These are phyloP conservation scores for Vulpes ferrilata DNA, from an alignment of 2,113 vertebrate genomes.

Conservation along the genomic window DNA sequence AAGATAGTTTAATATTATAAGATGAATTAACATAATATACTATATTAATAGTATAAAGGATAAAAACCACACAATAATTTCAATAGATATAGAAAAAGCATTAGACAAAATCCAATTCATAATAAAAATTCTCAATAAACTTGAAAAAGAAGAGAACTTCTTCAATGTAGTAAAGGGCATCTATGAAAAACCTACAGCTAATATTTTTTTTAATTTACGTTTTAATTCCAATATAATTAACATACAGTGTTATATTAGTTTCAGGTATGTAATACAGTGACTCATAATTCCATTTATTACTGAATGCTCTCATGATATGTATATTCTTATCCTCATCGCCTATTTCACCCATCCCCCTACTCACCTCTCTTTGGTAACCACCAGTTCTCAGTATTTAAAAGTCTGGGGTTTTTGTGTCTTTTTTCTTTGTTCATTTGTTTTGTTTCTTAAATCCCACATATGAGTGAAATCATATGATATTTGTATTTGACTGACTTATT, in stretches of 20 bases:
- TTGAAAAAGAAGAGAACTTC: background rate
- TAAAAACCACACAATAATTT: conserved; percentile 1
- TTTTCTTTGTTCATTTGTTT: background rate
- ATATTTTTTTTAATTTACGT: background rate
- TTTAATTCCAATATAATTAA: background rate
- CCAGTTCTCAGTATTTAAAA: background rate
- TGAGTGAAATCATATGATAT: background rate
- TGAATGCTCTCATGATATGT: background rate
- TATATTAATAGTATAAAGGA: conserved; percentile 24
- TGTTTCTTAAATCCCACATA: background rate
- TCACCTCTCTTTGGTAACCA: background rate
- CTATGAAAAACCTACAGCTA: background rate
- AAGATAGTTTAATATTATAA: conserved; percentile 42
- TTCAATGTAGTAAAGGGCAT: background rate
- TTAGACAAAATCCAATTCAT: background rate
- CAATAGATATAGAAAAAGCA: background rate
- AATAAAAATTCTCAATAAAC: conserved; percentile 40
- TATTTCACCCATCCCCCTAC: background rate
- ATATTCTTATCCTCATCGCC: background rate
- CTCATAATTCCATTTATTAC: background rate
- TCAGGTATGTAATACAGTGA: background rate
- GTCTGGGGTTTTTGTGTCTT: background rate
- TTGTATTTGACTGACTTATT: background rate
- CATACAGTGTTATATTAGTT: background rate
- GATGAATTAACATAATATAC: background rate